Conservation (phyloP, 2,113 vertebrate genomes). For the Ammospiza caudacuta region DNA sequence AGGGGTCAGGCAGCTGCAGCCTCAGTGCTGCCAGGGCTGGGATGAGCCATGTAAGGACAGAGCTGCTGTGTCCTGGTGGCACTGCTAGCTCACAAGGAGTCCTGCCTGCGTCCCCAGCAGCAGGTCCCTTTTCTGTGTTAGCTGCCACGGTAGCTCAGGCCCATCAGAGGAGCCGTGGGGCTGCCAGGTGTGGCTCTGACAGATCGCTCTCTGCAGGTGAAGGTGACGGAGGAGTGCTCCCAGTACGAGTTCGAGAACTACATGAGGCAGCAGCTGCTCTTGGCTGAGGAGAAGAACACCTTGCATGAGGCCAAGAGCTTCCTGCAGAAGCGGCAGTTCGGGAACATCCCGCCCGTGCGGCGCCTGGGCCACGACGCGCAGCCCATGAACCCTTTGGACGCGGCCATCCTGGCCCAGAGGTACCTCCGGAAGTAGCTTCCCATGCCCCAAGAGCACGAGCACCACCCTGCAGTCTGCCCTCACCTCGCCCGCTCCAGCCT, state of each 20-base stretch:
- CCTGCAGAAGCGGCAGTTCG: constrained; percentile 89
- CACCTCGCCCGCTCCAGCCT: constrained; percentile 59
- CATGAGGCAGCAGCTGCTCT: constrained; percentile 97
- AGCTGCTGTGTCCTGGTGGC: not conserved
- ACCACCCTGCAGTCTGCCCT: constrained; percentile 25
- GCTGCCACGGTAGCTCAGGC: accelerated
- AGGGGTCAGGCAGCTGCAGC: not conserved
- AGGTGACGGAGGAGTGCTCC: constrained; percentile 93
- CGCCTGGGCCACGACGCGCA: constrained; percentile 95
- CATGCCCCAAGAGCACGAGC: constrained; percentile 27
- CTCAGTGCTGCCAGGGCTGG: not conserved
- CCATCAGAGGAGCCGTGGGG: accelerated
- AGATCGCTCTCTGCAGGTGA: constrained; percentile 74
- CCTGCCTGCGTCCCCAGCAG: not conserved
- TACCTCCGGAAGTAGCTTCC: constrained; percentile 88
- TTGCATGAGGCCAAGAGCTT: constrained; percentile 93
- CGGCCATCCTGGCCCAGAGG: constrained; percentile 93
- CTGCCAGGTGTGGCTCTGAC: not conserved
- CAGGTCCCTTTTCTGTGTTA: accelerated
- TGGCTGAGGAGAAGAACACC: constrained; percentile 98
- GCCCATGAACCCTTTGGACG: constrained; percentile 94
- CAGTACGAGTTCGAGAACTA: constrained; percentile 99
- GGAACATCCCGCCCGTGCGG: constrained; percentile 90
- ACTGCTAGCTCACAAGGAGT: accelerated
- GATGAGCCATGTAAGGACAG: not conserved